A percentile compares a stretch with the other conserved stretches of the same genome.
phyloP scores from a whole-genome alignment of 2,888 invertebrate genomes.

The Agrilus cyanescens region DNA sequence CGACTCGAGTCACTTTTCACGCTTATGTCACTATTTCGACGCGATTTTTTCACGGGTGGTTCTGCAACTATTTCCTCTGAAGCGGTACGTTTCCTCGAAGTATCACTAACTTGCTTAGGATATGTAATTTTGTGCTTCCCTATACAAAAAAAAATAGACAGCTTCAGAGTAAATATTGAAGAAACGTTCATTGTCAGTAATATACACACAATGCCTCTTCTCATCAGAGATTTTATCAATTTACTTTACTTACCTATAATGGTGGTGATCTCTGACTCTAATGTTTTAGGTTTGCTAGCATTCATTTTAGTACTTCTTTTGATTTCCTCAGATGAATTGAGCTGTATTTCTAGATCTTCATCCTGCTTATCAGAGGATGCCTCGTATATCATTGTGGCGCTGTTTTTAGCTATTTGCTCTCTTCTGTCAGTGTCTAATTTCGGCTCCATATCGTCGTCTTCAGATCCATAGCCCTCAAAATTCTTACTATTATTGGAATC shows the following conservation, averaged over 20 bases:
- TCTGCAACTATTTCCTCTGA: slow-evolving; percentile 10
- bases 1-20: slow-evolving; percentile 22
- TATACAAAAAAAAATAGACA: too few relatives aligned
- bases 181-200: too few relatives aligned
- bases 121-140: too few relatives aligned
- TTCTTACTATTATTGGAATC: not conserved
- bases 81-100: slow-evolving; percentile 5
- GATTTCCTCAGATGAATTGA: slow-evolving; percentile 7
- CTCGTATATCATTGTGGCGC: slow-evolving; percentile 6
- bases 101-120: not conserved
- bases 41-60: slow-evolving; percentile 13
- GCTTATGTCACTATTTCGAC: slow-evolving; percentile 26
- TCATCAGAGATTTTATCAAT: too few relatives aligned
- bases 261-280: too few relatives aligned
- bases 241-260: too few relatives aligned
- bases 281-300: too few relatives aligned
- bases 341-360: slow-evolving; percentile 10
- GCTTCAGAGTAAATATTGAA: too few relatives aligned
- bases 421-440: slow-evolving; percentile 9
- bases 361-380: slow-evolving; percentile 5
- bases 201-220: too few relatives aligned
- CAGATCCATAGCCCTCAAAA: slow-evolving; percentile 26
- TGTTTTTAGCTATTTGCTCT: slow-evolving; percentile 18
- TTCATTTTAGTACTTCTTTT: not conserved
- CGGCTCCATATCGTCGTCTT: slow-evolving; percentile 20